A percentile compares a stretch with the other conserved stretches of the same genome.
Evolutionary conservation across 2,113 vertebrate genomes (phyloP).

Genomic region (Solea solea): DNA sequence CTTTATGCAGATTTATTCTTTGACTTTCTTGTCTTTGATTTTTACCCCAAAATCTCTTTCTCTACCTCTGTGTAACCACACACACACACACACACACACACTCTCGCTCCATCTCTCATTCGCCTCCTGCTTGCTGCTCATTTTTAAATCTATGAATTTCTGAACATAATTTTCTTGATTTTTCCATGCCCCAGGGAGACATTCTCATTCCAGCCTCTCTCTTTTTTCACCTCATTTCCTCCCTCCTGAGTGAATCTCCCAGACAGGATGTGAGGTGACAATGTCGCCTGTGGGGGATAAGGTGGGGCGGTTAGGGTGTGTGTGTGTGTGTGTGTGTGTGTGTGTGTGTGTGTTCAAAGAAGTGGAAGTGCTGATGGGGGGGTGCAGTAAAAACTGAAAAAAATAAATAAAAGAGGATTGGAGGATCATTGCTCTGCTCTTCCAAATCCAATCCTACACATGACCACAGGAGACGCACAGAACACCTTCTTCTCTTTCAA

Average conservation of each 20-base stretch:
- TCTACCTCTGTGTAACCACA: not conserved
- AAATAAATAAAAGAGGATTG: constrained; percentile 8
- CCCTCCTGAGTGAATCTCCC: constrained; percentile 69
- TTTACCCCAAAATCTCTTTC: constrained; percentile 18
- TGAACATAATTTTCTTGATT: constrained; percentile 83
- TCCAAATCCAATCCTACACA: constrained; percentile 60
- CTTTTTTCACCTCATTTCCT: constrained; percentile 79
- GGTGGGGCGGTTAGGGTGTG: constrained; percentile 5
- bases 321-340: constrained; percentile 9
- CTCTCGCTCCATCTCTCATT: constrained; percentile 5
- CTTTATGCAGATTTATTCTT: constrained; percentile 19
- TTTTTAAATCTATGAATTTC: constrained; percentile 86
- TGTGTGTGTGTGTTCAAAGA: constrained; percentile 15
- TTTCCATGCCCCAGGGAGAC: constrained; percentile 77
- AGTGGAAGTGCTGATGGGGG: constrained; percentile 10
- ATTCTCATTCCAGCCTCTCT: constrained; percentile 76
- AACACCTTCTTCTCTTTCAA: constrained; percentile 37
- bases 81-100: not conserved
- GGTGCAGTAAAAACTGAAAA: not conserved
- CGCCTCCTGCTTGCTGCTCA: constrained; percentile 69
- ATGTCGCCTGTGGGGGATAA: constrained; percentile 57
- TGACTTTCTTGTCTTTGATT: not conserved
- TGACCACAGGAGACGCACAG: constrained; percentile 41
- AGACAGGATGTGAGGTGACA: constrained; percentile 75
- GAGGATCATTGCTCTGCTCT: constrained; percentile 40